Evolutionary conservation across 2,113 vertebrate species (phyloP), one percentile per base, ranked within the genome.

Genomic region (Ammospiza nelsoni): DNA sequence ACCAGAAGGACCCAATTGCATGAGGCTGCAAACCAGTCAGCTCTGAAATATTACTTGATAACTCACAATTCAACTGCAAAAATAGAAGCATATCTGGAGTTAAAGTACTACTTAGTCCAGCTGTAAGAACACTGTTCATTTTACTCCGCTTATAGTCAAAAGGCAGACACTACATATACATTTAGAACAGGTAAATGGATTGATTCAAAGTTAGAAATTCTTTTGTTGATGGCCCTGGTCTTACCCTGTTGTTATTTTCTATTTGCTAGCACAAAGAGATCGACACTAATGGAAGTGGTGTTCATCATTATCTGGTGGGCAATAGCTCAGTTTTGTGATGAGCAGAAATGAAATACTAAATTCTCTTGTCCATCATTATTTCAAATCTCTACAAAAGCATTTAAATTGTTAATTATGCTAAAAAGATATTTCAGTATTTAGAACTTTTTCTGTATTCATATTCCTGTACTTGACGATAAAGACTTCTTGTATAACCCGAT

Each of bases 361-460:
- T 79, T 93, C 1, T 52, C 12, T 66, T 94, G 22, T 51, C 29
- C n/a, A 68, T 78, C 73, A 78, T 20, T 75, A 76, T 95, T 86
- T 95, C 41, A 83, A 83, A 75, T 71, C 22, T 81, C 10, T 78
- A 72, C 80, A 81, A 92, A 89, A 87, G 9, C 5, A 86, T 62
- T 80, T 81, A 84, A 79, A 76, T 69, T 78, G 68, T 94, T 94
- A 93, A 95, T 94, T 58, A 94, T 58, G 15, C 13, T 84, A 90
- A 93, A 94, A 89, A 16, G 62, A 44, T 92, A 68, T 92, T 96
- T 94, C 65, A 55, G 25, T 67, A 78, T 89, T 94, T 87, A 65
- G 91, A 94, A 84, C 76, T 61, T 92, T 48, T 51, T 28, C 52
- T 87, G 35, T 49, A 48, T 87, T 95, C 37, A 74, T 51, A 66